phyloP scores from a whole-genome alignment of 2,888 invertebrate genomes.

The Chalcosyrphus nemorum region DNA sequence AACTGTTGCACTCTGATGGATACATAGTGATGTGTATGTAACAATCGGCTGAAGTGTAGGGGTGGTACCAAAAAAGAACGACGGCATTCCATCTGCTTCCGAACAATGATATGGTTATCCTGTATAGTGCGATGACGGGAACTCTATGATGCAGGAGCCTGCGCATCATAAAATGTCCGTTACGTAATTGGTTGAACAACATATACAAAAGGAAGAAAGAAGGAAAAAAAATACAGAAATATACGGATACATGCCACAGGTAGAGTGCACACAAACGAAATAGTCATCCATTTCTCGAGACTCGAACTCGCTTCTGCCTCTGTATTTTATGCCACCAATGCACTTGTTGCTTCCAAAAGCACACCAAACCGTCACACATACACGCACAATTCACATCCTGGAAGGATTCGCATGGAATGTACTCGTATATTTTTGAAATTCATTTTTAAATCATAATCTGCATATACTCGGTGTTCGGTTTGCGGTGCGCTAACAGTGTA shows the following conservation, averaged over 20 bases:
- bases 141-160: conserved; percentile 68
- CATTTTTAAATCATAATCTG: conserved; percentile 33
- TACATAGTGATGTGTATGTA: neutral
- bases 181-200: conserved; percentile 73
- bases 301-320: conserved; percentile 38
- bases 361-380: neutral
- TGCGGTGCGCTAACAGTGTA: conserved; percentile 40
- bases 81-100: conserved; percentile 52
- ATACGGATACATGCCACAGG: conserved; percentile 63
- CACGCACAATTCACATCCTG: conserved; percentile 17
- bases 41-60: conserved; percentile 31
- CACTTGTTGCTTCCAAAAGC: conserved; percentile 68
- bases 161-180: conserved; percentile 73
- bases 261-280: conserved; percentile 48
- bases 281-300: conserved; percentile 41
- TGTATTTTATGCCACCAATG: conserved; percentile 26
- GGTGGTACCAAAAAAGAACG: conserved; percentile 65
- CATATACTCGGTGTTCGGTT: conserved; percentile 48
- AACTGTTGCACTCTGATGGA: conserved; percentile 22
- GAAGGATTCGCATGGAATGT: conserved; percentile 35
- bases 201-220: conserved; percentile 28
- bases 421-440: conserved; percentile 22
- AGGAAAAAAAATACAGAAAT: conserved; percentile 15
- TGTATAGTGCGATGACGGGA: conserved; percentile 26
- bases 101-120: conserved; percentile 7